phyloP scores from a whole-genome alignment of 1,140 invertebrate genomes.

The Drosophila lini region DNA sequence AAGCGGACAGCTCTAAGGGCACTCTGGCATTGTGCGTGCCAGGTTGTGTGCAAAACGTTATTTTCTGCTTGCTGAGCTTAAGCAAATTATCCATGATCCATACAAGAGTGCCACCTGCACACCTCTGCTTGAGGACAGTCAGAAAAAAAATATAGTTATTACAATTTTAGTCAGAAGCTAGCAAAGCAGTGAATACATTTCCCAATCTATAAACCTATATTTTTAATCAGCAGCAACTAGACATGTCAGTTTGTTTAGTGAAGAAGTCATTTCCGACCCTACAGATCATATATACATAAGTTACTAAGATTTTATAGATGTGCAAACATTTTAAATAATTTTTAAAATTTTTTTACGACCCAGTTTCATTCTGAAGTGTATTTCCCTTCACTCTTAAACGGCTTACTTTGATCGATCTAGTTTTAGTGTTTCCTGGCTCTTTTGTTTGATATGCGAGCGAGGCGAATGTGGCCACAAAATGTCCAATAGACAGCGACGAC shows the following conservation, averaged over 20 bases:
- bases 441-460: slow-evolving; percentile 43
- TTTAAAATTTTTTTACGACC: not conserved
- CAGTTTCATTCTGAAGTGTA: not conserved
- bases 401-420: not conserved
- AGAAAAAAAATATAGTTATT: not conserved
- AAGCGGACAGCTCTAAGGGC: slow-evolving; percentile 19
- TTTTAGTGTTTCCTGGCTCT: slow-evolving; percentile 1
- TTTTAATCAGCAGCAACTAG: no score
- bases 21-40: slow-evolving; percentile 62
- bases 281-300: no score
- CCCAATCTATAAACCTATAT: no score
- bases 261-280: no score
- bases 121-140: not conserved
- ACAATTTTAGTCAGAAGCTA: no score
- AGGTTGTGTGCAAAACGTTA: slow-evolving; percentile 78
- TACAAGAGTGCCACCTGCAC: slow-evolving; percentile 31
- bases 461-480: slow-evolving; percentile 43
- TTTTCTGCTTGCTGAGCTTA: slow-evolving; percentile 77
- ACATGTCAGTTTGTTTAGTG: no score
- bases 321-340: not conserved
- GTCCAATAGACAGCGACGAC: slow-evolving; percentile 62
- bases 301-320: no score
- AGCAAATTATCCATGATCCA: slow-evolving; percentile 74
- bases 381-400: not conserved
- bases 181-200: no score